Conservation (phyloP, 2,113 vertebrate species). For the Morphnarchus princeps region DNA sequence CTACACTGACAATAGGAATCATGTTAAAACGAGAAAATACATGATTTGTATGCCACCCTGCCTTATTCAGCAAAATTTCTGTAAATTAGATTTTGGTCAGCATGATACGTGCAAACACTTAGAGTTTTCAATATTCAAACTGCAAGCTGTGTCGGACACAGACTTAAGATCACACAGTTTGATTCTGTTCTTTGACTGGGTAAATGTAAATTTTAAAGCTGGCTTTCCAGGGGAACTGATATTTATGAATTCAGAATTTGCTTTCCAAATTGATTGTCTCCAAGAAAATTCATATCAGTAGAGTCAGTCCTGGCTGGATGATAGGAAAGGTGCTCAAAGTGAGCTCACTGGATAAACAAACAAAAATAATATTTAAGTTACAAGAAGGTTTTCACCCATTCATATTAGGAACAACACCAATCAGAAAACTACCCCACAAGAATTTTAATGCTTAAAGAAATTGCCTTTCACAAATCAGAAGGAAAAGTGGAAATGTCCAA, state of each 20-base stretch:
- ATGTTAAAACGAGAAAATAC: neutral
- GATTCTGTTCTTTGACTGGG: neutral
- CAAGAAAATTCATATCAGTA: neutral
- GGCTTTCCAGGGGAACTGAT: neutral
- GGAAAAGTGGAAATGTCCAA: neutral
- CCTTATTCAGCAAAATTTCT: neutral
- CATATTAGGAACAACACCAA: neutral
- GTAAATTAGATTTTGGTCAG: neutral
- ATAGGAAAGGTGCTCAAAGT: neutral
- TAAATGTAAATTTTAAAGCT: neutral
- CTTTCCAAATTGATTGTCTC: neutral
- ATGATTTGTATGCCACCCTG: neutral
- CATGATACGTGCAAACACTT: neutral
- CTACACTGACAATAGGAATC: neutral
- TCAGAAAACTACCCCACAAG: neutral
- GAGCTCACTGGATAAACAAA: neutral
- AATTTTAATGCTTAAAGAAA: neutral
- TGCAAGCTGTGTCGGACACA: neutral
- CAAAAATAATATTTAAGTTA: neutral
- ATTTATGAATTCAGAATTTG: neutral
- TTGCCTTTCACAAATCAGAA: neutral
- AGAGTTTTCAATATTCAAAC: neutral
- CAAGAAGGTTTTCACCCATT: neutral
- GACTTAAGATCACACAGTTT: neutral
- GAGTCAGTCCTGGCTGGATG: neutral